phyloP scores from a whole-genome alignment of 2,888 invertebrate genomes.

The Hyalella azteca region DNA sequence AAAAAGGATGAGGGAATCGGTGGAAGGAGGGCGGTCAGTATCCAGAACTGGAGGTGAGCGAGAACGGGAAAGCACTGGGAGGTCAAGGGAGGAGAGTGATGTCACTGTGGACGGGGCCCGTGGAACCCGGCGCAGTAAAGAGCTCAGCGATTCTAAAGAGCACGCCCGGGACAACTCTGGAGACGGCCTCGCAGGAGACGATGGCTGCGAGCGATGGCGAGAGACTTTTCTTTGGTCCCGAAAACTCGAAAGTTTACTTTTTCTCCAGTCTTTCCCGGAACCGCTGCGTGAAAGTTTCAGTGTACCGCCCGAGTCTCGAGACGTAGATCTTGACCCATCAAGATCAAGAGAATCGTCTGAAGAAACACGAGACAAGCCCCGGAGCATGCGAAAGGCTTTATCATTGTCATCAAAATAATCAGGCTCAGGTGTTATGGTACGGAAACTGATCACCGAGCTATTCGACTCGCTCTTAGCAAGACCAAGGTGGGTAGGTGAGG shows the following conservation, averaged over 20 bases:
- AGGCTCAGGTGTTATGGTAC: constrained; percentile 55
- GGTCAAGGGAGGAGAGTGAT: constrained; percentile 53
- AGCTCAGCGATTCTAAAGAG: constrained; percentile 49
- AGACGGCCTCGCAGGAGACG: constrained; percentile 33
- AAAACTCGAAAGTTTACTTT: not conserved
- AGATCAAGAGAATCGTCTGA: constrained; percentile 36
- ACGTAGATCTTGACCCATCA: constrained; percentile 3
- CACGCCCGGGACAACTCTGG: constrained; percentile 43
- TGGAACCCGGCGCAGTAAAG: constrained; percentile 46
- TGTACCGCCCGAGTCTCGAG: constrained; percentile 8
- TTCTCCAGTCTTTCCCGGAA: not conserved
- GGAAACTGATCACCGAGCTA: constrained; percentile 44
- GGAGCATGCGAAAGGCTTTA: constrained; percentile 40
- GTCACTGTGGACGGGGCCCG: constrained; percentile 44
- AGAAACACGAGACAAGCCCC: constrained; percentile 32
- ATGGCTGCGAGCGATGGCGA: not conserved
- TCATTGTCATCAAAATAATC: constrained; percentile 55
- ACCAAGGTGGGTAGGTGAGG: constrained; percentile 20
- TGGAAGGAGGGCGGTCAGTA: constrained; percentile 53
- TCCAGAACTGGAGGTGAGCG: constrained; percentile 35
- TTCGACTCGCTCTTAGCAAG: constrained; percentile 41
- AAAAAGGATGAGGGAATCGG: constrained; percentile 53
- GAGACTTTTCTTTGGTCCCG: not conserved
- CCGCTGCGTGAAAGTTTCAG: not conserved
- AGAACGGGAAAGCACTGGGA: constrained; percentile 48